Evolutionary conservation across 2,888 invertebrate species (phyloP).

Genomic region (Drosophila austrosaltans): DNA sequence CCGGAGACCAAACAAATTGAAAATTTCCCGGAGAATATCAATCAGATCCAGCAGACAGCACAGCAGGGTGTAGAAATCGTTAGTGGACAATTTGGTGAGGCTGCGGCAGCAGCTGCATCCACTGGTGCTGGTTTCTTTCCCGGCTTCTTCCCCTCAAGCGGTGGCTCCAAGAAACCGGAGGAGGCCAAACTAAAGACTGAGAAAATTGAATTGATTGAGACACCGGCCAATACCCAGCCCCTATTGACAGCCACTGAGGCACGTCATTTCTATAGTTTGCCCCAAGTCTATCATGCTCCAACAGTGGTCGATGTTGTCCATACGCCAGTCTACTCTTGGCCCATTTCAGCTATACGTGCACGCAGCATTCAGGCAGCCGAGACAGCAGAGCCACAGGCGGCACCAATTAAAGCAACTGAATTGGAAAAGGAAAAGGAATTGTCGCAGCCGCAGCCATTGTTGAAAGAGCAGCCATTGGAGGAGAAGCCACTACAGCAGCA

Average conservation of each 20-base stretch:
- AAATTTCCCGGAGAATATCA: conserved; percentile 45
- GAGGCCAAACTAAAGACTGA: conserved; percentile 54
- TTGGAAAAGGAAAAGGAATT: conserved; percentile 17
- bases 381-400: neutral
- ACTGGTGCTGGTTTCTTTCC: conserved; percentile 71
- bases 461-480: conserved; percentile 49
- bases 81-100: conserved; percentile 69
- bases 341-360: conserved; percentile 74
- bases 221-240: conserved; percentile 72
- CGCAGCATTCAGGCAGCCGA: conserved; percentile 70
- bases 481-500: conserved; percentile 36
- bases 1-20: conserved; percentile 66
- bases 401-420: conserved; percentile 13
- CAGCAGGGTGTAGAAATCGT: conserved; percentile 57
- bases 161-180: conserved; percentile 48
- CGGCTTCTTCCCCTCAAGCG: conserved; percentile 56
- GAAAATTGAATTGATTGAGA: conserved; percentile 66
- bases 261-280: conserved; percentile 75
- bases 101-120: conserved; percentile 66
- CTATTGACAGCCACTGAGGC: conserved; percentile 68
- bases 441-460: conserved; percentile 37
- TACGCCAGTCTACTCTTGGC: conserved; percentile 70
- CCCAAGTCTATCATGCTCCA: conserved; percentile 71
- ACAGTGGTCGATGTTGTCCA: conserved; percentile 80
- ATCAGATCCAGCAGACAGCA: conserved; percentile 65